These are phyloP conservation scores for Barypeithes pellucidus DNA, from an alignment of 2,888 invertebrate species.

Conservation along the genomic window DNA sequence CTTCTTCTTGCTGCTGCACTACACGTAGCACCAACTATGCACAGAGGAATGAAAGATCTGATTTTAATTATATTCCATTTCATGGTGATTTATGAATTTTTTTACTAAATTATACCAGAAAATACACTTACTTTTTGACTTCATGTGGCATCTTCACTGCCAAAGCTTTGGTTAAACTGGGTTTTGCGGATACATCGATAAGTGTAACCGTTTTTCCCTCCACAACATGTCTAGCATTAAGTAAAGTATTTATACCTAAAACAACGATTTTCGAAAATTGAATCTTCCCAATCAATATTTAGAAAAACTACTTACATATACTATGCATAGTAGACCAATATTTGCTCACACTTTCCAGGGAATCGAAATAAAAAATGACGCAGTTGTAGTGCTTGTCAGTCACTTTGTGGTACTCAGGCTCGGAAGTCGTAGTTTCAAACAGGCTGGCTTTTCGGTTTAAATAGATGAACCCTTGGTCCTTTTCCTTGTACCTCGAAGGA, in stretches of 20 bases:
- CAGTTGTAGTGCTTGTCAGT: conserved; percentile 75
- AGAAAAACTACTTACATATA: conserved; percentile 70
- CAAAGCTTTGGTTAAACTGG: conserved; percentile 70
- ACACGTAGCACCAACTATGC: too few relatives aligned
- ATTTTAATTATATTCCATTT: too few relatives aligned
- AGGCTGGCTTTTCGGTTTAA: conserved; percentile 77
- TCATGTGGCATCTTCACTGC: conserved; percentile 70
- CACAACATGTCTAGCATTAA: conserved; percentile 70
- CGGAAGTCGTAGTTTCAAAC: conserved; percentile 78
- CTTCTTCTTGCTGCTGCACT: too few relatives aligned
- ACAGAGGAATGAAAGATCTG: too few relatives aligned
- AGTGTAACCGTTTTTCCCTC: conserved; percentile 69
- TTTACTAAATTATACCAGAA: not conserved
- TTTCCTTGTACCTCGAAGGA: conserved; percentile 77
- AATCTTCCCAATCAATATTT: not conserved
- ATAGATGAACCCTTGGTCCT: conserved; percentile 81
- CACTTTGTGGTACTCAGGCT: conserved; percentile 76
- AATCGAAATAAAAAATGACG: conserved; percentile 74
- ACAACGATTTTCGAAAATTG: conserved; percentile 2
- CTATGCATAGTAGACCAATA: conserved; percentile 82
- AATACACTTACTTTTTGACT: conserved; percentile 63
- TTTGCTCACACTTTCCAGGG: conserved; percentile 73
- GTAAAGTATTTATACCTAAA: conserved; percentile 74
- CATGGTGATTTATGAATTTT: too few relatives aligned
- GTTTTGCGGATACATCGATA: conserved; percentile 71